Evolutionary conservation across 53 echinoderm and acorn worm genomes (phyloP).

Genomic region (Stichopus horrens): DNA sequence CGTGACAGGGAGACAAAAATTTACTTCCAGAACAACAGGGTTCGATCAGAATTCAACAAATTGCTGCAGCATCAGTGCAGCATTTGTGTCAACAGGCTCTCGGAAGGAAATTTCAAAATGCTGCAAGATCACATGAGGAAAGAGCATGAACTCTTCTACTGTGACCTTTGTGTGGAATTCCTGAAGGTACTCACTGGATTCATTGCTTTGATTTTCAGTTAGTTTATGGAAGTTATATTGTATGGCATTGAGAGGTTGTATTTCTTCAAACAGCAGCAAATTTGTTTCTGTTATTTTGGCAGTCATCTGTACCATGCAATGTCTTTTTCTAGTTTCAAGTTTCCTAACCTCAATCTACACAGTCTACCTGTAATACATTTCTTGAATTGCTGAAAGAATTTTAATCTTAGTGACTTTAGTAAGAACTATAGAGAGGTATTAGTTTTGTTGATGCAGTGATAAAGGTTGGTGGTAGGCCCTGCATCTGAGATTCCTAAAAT

Average conservation of each 20-base stretch:
- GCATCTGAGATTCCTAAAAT: no score
- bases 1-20: slow-evolving; percentile 72
- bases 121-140: slow-evolving; percentile 90
- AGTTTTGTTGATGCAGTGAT: no score
- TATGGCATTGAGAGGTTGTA: not conserved
- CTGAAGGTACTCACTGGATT: slow-evolving; percentile 5
- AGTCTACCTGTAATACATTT: not conserved
- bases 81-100: slow-evolving; percentile 34
- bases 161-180: slow-evolving; percentile 83
- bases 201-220: not conserved
- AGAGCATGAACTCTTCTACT: slow-evolving; percentile 84
- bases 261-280: not conserved
- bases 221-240: not conserved
- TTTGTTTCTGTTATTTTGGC: not conserved
- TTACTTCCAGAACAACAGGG: slow-evolving; percentile 63
- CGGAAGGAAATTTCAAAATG: slow-evolving; percentile 59
- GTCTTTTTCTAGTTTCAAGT: not conserved
- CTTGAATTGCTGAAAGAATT: no score
- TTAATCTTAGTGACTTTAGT: no score
- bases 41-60: slow-evolving; percentile 65
- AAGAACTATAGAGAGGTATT: no score
- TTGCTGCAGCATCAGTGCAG: slow-evolving; percentile 63
- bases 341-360: not conserved
- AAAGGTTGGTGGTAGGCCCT: no score
- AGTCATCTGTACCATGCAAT: not conserved